phyloP scores from a whole-genome alignment of 2,888 invertebrate genomes.

The Scaeva pyrastri region DNA sequence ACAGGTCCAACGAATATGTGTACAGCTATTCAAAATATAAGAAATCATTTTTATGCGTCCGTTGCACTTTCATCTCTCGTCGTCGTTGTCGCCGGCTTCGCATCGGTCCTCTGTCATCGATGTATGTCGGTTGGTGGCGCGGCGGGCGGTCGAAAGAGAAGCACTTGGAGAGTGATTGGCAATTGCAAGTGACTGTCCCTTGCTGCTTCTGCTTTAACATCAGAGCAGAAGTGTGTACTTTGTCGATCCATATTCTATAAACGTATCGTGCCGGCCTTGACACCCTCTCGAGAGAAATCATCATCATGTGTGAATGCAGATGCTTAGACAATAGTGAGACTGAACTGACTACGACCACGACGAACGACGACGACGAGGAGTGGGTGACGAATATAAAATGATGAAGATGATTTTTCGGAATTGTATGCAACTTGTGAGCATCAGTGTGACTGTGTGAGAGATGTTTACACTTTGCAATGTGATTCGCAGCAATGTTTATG shows the following conservation, averaged over 20 bases:
- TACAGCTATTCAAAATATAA: constrained; percentile 13
- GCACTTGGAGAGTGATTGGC: constrained; percentile 13
- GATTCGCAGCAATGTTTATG: constrained; percentile 1
- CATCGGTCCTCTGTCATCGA: not conserved
- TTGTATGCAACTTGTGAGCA: constrained; percentile 21
- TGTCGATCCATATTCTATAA: constrained; percentile 54
- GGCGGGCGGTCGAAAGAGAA: not conserved
- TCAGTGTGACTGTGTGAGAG: constrained; percentile 14
- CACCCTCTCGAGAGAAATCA: constrained; percentile 52
- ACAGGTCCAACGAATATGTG: constrained; percentile 20
- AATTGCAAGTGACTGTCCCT: constrained; percentile 44
- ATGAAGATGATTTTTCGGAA: constrained; percentile 9
- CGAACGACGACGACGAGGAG: not conserved
- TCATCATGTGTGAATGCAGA: constrained; percentile 42
- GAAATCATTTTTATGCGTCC: constrained; percentile 41
- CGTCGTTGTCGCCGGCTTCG: too few species aligned
- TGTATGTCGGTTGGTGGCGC: too few species aligned
- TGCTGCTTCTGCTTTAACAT: not conserved
- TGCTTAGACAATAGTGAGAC: constrained; percentile 44
- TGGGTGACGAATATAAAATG: constrained; percentile 18
- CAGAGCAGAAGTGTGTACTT: not conserved
- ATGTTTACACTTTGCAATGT: constrained; percentile 18
- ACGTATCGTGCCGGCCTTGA: constrained; percentile 57
- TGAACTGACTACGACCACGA: too few species aligned
- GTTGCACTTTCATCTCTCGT: constrained; percentile 35